Evolutionary conservation across 2,888 invertebrate genomes (phyloP).

Genomic region (Eustalomyia histrio): DNA sequence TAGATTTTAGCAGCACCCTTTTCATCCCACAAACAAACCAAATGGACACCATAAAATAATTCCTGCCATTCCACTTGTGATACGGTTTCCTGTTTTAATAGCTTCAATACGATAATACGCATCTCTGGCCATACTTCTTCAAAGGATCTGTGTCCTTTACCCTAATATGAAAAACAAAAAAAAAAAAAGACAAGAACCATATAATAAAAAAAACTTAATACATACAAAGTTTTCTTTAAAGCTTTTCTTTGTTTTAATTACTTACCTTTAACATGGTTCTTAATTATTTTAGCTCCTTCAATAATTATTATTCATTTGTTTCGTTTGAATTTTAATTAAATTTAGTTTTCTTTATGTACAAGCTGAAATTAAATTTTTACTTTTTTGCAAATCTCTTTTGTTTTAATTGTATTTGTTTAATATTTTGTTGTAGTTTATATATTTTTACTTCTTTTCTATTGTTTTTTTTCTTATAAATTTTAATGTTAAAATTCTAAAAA

Average conservation of each 20-base stretch:
- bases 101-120: conserved; percentile 94
- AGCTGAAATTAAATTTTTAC: conserved; percentile 15
- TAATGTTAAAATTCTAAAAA: conserved; percentile 32
- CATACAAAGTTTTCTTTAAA: conserved; percentile 26
- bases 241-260: neutral
- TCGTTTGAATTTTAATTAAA: conserved; percentile 35
- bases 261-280: conserved; percentile 67
- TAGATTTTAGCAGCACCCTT: conserved; percentile 93
- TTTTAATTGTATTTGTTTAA: neutral
- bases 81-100: conserved; percentile 94
- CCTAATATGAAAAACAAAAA: conserved; percentile 67
- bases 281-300: conserved; percentile 14
- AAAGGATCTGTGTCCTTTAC: conserved; percentile 89
- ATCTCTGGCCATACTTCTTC: conserved; percentile 98
- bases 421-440: conserved; percentile 9
- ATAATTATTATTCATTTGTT: conserved; percentile 47
- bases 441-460: neutral
- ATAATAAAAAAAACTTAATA: conserved; percentile 21
- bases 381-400: neutral
- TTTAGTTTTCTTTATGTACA: conserved; percentile 10
- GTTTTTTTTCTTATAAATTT: neutral
- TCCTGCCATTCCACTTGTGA: conserved; percentile 98
- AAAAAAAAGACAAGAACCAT: neutral
- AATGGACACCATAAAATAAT: conserved; percentile 96
- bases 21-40: conserved; percentile 98